Base-by-base conservation (phyloP, 2,888 invertebrate species). In the Andrena trimmerana region DNA sequence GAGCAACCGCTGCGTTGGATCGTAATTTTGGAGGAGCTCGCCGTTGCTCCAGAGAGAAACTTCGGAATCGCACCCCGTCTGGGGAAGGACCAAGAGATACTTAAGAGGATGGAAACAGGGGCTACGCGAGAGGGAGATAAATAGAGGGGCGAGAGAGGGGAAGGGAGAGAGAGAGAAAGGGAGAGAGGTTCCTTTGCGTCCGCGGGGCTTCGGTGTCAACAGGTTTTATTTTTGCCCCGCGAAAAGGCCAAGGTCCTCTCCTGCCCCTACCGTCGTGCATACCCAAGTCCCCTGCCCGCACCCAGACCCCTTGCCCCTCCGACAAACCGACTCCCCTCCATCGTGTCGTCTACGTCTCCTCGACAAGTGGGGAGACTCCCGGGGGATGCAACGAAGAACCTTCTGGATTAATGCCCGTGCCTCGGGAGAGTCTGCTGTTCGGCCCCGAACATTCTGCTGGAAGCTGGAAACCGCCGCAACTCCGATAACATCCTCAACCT, bases 191-290 rank as follows among this genome's bases (percentile, higher is more conserved):
- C 88, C 86, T 90, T 90, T 88, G 87, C 87, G 89, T 88, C 85
- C 88, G 91, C 88, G 90, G 88, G 89, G 91, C 92, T 92, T 90
- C 91, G 91, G 89, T 92, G 92, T 92, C 92, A 92, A 91, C 92
- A 92, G 92, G 92, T 92, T 92, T 92, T 92, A 92, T 92, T 92
- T 92, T 92, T 92, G 90, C 92, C 89, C 87, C 91, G 91, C 92
- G 92, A 92, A 92, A 91, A 92, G 92, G 91, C 92, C 92, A 92
- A 92, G 92, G 92, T 92, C 91, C 90, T 90, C 90, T 88, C 74
- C 76, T 83, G 86, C 91, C 86, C 88, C 90, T 90, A 86, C 89
- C 89, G 78, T 82, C 89, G 81, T 83, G 84, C 88, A 81, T 82
- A 78, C 84, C 78, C 76, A 48, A 62, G 69, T 50, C 72, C 70